Evolutionary conservation across 2,888 invertebrate species (phyloP).

Genomic region (Marronus borbonicus): DNA sequence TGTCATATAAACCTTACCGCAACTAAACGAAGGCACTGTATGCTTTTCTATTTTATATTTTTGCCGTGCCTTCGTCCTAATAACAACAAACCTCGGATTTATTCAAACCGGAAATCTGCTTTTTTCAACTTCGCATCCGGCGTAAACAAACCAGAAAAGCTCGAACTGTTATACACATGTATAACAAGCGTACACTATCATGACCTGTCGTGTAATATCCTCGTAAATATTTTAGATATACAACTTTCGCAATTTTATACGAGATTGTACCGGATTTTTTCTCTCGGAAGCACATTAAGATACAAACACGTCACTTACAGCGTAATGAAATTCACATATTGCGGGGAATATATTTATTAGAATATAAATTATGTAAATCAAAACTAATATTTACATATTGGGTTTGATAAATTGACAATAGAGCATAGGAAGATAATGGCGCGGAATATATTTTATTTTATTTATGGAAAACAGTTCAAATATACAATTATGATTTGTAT

Average conservation of each 20-base stretch:
- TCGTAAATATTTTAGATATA: slow-evolving; percentile 30
- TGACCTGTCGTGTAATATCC: slow-evolving; percentile 23
- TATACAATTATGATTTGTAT: no score
- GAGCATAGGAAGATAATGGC: no score
- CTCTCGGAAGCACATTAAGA: neutral
- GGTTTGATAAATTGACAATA: slow-evolving; percentile 12
- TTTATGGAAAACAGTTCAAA: neutral
- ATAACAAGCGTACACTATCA: neutral
- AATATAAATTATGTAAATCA: slow-evolving; percentile 25
- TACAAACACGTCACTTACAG: neutral
- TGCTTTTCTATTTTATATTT: slow-evolving; percentile 1
- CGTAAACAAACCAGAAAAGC: slow-evolving; percentile 36
- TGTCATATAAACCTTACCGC: neutral
- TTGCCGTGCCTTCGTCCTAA: neutral
- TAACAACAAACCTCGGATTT: neutral
- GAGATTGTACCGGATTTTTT: neutral
- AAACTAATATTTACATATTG: neutral
- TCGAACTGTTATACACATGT: neutral
- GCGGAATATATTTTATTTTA: neutral
- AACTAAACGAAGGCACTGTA: neutral
- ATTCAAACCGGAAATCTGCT: slow-evolving; percentile 31
- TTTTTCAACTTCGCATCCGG: slow-evolving; percentile 36
- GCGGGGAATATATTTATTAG: slow-evolving; percentile 22
- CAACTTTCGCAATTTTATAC: slow-evolving; percentile 16
- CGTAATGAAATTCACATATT: slow-evolving; percentile 12